Evolutionary conservation across 1,140 invertebrate species (phyloP), one percentile per base, ranked within the genome.

Genomic region (Pollicipes pollicipes): DNA sequence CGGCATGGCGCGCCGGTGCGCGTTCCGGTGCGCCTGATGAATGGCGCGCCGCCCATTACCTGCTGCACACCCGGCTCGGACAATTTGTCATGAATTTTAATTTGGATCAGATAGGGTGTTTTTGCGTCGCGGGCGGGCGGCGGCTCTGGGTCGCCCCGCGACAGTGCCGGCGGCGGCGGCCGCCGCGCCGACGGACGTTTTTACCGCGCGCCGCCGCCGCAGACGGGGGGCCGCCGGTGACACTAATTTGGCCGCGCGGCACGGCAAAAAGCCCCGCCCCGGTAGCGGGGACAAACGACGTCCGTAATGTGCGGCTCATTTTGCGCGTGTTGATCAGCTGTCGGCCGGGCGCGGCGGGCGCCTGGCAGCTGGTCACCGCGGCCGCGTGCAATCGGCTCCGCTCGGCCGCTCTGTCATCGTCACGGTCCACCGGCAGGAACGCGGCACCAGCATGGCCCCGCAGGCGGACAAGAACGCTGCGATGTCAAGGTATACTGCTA

Each of bases 1-100:
- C 45, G 10, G 45, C 10, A n/a, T n/a, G n/a, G 45, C 6, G 45
- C 45, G 45, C 13, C 45, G 6, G 45, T 21, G 45, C 2, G 45
- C 24, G 45, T 17, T 21, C 13, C 13, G 13, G 13, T 35, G 45
- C 45, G 13, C 13, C 45, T 58, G 45, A 58, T 58, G 45, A 21
- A 58, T 58, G 45, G 45, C 45, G 13, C 6, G 3, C 45, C 13
- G 10, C 8, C 45, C 45, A 58, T 58, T 58, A 21, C 45, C 13
- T 10, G 45, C 45, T 58, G 45, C 45, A 58, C 45, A 58, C 45
- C 13, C n/a, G n/a, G n/a, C n/a, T n/a, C n/a, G n/a, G n/a, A n/a
- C 24, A 58, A 58, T 58, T 58, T 58, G 45, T 58, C 45, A 58
- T 58, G 45, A 58, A 58, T 58, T 58, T 58, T 58, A 58, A 58